phyloP scores from a whole-genome alignment of 2,888 invertebrate species.

The Subacronicta megacephala region DNA sequence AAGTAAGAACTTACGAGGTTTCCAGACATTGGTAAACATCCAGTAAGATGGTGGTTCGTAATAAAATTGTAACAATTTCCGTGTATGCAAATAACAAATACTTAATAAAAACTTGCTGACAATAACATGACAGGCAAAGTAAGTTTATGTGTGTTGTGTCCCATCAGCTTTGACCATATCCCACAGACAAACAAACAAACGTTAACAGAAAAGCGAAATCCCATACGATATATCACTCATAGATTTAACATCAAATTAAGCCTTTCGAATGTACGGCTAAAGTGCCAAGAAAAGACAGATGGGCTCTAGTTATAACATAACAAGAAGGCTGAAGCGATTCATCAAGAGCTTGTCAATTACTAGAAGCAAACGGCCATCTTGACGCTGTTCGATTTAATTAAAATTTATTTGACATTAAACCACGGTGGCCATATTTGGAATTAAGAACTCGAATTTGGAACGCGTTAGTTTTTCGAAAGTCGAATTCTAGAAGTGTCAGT shows the following conservation, averaged over 20 bases:
- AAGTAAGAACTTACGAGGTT: too few relatives aligned
- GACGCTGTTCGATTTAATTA: slow-evolving; percentile 83
- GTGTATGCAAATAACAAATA: neutral
- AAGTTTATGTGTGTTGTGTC: slow-evolving; percentile 3
- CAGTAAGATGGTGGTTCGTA: too few relatives aligned
- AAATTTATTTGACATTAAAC: slow-evolving; percentile 83
- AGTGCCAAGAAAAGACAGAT: slow-evolving; percentile 80
- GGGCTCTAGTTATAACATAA: slow-evolving; percentile 79
- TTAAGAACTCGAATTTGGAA: slow-evolving; percentile 54
- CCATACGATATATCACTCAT: slow-evolving; percentile 78
- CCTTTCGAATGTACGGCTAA: slow-evolving; percentile 68
- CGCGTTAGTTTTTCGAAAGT: slow-evolving; percentile 59
- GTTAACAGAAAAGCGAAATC: slow-evolving; percentile 65
- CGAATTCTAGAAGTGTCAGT: slow-evolving; percentile 59
- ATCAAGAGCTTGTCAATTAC: slow-evolving; percentile 88
- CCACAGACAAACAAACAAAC: slow-evolving; percentile 40
- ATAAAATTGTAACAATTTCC: neutral
- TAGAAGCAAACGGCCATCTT: slow-evolving; percentile 74
- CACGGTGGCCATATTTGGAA: slow-evolving; percentile 49
- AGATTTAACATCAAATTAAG: slow-evolving; percentile 76
- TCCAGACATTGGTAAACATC: too few relatives aligned
- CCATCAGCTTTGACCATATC: slow-evolving; percentile 29
- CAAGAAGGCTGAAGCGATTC: slow-evolving; percentile 84
- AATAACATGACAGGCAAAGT: neutral
- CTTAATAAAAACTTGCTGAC: neutral